phyloP scores from a whole-genome alignment of 2,888 invertebrate genomes.

The Acleris literana region DNA sequence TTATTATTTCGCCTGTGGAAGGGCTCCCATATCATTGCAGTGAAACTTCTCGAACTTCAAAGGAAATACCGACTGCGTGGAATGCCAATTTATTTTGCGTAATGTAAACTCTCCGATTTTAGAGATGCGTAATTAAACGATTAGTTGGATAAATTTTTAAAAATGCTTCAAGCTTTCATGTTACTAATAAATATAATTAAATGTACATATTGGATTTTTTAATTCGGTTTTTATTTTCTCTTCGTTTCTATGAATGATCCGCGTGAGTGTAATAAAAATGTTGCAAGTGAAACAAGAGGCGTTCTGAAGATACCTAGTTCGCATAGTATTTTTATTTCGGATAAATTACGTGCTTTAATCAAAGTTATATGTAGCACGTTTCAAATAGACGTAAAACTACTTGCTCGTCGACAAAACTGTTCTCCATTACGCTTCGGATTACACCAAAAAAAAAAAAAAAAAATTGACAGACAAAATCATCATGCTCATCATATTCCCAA shows the following conservation, averaged over 20 bases:
- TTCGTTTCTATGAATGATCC: no score
- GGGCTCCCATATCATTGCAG: slow-evolving; percentile 49
- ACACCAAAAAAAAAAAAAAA: no score
- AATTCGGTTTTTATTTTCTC: no score
- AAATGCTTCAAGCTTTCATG: not conserved
- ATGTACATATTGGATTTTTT: no score
- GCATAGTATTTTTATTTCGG: no score
- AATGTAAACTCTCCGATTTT: slow-evolving; percentile 38
- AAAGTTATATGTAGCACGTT: no score
- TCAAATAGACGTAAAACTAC: no score
- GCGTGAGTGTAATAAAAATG: no score
- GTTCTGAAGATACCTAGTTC: no score
- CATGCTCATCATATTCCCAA: slow-evolving; percentile 22
- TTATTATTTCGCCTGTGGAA: slow-evolving; percentile 42
- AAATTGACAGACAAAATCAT: not conserved
- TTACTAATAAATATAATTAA: no score
- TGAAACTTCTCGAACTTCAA: slow-evolving; percentile 53
- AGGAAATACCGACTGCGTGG: slow-evolving; percentile 50
- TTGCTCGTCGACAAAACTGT: not conserved
- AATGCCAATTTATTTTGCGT: slow-evolving; percentile 60
- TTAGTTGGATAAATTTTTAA: slow-evolving; percentile 14
- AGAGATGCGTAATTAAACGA: slow-evolving; percentile 31
- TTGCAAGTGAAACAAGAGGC: no score
- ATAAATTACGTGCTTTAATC: no score
- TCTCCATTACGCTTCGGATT: not conserved